phyloP scores from a whole-genome alignment of 1,140 invertebrate species.

The Capitella teleta region DNA sequence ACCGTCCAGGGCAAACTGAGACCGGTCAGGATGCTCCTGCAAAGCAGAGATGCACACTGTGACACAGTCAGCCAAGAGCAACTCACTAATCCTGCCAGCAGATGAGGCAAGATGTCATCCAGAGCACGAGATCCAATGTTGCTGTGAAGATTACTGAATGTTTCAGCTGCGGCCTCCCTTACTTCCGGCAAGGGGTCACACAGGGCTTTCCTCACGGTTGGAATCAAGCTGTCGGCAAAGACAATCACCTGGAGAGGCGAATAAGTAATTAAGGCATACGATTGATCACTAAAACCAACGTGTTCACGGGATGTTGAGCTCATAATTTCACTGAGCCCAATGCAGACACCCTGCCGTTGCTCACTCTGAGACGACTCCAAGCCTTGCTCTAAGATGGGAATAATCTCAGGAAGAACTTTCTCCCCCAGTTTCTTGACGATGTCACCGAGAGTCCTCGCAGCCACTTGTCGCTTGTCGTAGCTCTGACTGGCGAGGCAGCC shows the following conservation, averaged over 20 bases:
- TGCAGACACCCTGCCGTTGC: slow-evolving; percentile 94
- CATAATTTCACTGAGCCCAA: slow-evolving; percentile 97
- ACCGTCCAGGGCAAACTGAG: slow-evolving; percentile 74
- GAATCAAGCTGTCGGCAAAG: slow-evolving; percentile 82
- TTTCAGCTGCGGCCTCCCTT: slow-evolving; percentile 83
- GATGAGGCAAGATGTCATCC: slow-evolving; percentile 90
- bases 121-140: slow-evolving; percentile 86
- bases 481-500: slow-evolving; percentile 89
- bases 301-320: slow-evolving; percentile 89
- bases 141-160: slow-evolving; percentile 89
- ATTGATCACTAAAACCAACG: slow-evolving; percentile 32
- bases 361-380: slow-evolving; percentile 80
- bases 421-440: slow-evolving; percentile 95
- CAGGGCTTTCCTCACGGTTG: slow-evolving; percentile 85
- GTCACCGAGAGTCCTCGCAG: slow-evolving; percentile 90
- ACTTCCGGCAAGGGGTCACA: slow-evolving; percentile 89
- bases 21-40: slow-evolving; percentile 58
- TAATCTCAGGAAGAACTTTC: slow-evolving; percentile 91
- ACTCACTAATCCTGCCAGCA: slow-evolving; percentile 65
- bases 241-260: slow-evolving; percentile 26
- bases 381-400: slow-evolving; percentile 89
- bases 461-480: slow-evolving; percentile 87
- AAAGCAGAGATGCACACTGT: slow-evolving; percentile 9
- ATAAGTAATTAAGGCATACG: too few relatives aligned
- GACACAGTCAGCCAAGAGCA: background rate